Evolutionary conservation across 1,140 invertebrate species (phyloP), one percentile per base, ranked within the genome.

Genomic region (Listronotus oregonensis): DNA sequence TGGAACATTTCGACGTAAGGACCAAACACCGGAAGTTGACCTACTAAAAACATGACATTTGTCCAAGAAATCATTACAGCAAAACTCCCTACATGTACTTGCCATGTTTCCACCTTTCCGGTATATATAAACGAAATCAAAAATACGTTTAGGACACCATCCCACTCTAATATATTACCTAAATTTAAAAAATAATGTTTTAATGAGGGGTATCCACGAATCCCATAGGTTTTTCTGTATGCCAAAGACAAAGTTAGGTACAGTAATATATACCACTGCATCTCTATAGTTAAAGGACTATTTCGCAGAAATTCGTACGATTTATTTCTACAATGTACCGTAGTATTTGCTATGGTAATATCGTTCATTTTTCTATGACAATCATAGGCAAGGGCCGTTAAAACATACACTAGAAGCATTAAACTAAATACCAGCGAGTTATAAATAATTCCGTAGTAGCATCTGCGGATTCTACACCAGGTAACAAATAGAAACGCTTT

Each of bases 1-100:
- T 90, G 90, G 68, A 91, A 93, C 91, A 92, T 93, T 0, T 91
- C 91, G 7, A 93, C 90, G 73, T 93, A 94, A 0, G 90, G 88
- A 21, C 91, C 91, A 76, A 93, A 92, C 51, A 91, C 84, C 3
- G 92, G 92, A 27, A 93, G 79, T 71, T 93, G 90, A 3, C 92
- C 92, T 46, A 93, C 89, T 87, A 93, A 90, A 66, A 91, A 81
- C 90, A 94, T 92, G 1, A 93, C 79, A 79, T 93, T 92, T 3
- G 88, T 90, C 92, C 91, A 93, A 10, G 89, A 90, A 37, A 90
- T 86, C 9, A 93, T 83, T 0, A 93, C 89, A 0, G 90, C 89
- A 72, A 93, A 90, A 0, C 92, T 91, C 6, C 89, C 90, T 11
- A 91, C 82, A 73, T 88, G 86, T 74, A 91, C 92, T 73, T 94